Evolutionary conservation across 92 coral and sea anemone species (phyloP), one percentile per base, ranked within the genome.

Genomic region (Epizoanthus stellaris): DNA sequence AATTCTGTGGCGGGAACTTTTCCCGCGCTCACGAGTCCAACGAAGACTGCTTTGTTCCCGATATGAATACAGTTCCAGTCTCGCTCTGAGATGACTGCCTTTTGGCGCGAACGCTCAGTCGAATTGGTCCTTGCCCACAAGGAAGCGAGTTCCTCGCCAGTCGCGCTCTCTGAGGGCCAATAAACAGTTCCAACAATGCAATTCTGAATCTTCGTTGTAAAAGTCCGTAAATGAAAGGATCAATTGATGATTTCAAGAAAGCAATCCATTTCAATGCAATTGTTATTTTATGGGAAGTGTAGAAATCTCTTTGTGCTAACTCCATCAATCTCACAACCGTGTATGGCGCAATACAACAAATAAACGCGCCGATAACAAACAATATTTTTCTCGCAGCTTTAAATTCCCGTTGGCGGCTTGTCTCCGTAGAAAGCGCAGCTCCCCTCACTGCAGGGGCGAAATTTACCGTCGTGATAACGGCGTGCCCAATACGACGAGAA

Each of bases 401-500:
- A 68, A 95, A 95, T 66, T 96, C 99, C 40, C 99, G 87, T 73
- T 96, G 99, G 9, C 99, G 85, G 66, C 99, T 95, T 2, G 94
- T 87, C 56, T 96, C 99, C 3, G 94, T 93, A 14, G 95, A 85
- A 80, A 96, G 70, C 20, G 74, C 62, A 4, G 93, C 88, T 14
- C 92, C 90, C 2, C 91, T 88, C 1, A 92, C 90, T 0, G 92
- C 96, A 6, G 88, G 86, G 21, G 93, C 99, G 14, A 96, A 82
- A 19, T 93, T 91, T 0, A 95, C 93, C 7, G 95, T 93, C 30
- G 89, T 91, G 13, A 96, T 83, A 16, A 96, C 98, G 0, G 99
- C 99, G n/a, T 95, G 99, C 40, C 98, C 99, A 1, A 96, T 93
- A 12, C 99, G 92, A 17, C 95, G 92, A 1, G 99, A 96, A 56